Percentiles rank a stretch among this genome's conserved stretches.
Conservation (phyloP, 1,140 invertebrate species). For the Solenopsis invicta region DNA sequence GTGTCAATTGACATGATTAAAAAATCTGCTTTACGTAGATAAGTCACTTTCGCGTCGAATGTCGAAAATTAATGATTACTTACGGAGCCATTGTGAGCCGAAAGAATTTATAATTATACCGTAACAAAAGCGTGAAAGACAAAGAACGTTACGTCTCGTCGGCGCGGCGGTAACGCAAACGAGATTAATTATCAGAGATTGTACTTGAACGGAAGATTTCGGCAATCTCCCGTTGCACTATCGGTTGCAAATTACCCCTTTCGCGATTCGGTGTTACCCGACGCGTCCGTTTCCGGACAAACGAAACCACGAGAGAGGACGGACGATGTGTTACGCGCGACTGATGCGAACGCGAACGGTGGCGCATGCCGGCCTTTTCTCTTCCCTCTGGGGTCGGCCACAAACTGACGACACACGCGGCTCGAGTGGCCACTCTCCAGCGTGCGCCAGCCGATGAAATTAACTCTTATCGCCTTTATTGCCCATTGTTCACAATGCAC, state of each 20-base stretch:
- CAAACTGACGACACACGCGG: constrained; percentile 15
- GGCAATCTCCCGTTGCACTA: neutral
- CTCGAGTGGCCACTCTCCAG: constrained; percentile 9
- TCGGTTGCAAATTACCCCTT: neutral
- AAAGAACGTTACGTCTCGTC: neutral
- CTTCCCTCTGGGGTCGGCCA: constrained; percentile 32
- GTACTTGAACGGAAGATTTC: neutral
- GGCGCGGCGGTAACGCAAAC: too few relatives aligned
- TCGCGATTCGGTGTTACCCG: neutral
- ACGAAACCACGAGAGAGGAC: neutral
- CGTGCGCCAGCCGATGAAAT: constrained; percentile 50
- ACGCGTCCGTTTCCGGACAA: neutral
- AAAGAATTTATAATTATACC: neutral
- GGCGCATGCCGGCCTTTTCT: constrained; percentile 11
- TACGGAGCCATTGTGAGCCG: neutral
- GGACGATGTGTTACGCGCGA: neutral
- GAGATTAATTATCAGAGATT: neutral
- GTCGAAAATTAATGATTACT: neutral
- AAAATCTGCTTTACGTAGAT: neutral
- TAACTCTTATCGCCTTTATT: constrained; percentile 73
- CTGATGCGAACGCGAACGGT: constrained; percentile 14
- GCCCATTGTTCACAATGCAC: constrained; percentile 48
- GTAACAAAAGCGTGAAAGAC: neutral
- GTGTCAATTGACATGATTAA: neutral
- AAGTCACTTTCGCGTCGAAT: neutral